Conservation (phyloP, 1,140 invertebrate species). For the Scaptomyza graminum region DNA sequence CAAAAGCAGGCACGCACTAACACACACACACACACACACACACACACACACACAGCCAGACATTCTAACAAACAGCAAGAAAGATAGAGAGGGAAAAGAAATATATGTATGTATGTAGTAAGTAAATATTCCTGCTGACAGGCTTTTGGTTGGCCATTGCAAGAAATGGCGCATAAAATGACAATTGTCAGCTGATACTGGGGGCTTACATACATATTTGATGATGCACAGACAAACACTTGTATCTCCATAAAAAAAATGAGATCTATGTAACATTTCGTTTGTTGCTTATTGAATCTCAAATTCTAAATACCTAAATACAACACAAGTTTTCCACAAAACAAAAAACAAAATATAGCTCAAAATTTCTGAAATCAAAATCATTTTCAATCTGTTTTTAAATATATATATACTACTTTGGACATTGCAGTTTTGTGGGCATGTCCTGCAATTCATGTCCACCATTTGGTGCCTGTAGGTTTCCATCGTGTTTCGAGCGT, state of each 20-base stretch:
- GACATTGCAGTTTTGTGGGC: constrained; percentile 5
- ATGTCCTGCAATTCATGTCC: constrained; percentile 69
- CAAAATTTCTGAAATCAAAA: constrained; percentile 28
- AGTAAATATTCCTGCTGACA: constrained; percentile 32
- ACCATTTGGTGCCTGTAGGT: constrained; percentile 34
- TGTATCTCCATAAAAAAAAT: constrained; percentile 1
- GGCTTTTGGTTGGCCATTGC: constrained; percentile 14
- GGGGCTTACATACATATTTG: constrained; percentile 50
- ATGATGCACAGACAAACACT: constrained; percentile 23
- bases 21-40: background rate
- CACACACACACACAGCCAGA: background rate
- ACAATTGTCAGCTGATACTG: constrained; percentile 75
- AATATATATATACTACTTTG: background rate
- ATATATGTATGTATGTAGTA: no score
- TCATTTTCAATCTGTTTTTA: constrained; percentile 6
- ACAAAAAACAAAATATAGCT: constrained; percentile 22
- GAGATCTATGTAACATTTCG: constrained; percentile 68
- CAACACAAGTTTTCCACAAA: constrained; percentile 46
- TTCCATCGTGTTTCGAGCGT: constrained; percentile 65
- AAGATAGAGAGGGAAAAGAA: background rate
- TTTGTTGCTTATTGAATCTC: constrained; percentile 49
- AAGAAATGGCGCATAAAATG: constrained; percentile 78
- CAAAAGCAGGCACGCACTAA: background rate
- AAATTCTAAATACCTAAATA: constrained; percentile 33
- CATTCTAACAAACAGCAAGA: background rate